Evolutionary conservation across 2,888 invertebrate species (phyloP).

Genomic region (Pomacea canaliculata): DNA sequence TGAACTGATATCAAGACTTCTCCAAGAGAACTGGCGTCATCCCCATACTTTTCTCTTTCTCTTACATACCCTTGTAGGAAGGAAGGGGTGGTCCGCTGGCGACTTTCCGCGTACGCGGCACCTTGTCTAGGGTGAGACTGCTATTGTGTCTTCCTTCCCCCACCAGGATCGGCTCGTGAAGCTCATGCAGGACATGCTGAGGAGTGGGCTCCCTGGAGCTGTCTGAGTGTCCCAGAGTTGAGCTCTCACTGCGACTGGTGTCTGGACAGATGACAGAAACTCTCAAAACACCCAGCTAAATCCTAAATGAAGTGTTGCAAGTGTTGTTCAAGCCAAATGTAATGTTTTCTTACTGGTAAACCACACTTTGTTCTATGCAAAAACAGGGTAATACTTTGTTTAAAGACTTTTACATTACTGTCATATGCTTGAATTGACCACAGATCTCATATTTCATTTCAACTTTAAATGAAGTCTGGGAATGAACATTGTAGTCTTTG

Average conservation of each 20-base stretch:
- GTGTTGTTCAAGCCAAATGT: no score
- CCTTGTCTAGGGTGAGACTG: constrained; percentile 33
- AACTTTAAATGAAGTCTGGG: no score
- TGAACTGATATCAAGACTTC: no score
- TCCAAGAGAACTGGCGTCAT: no score
- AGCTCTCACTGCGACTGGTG: constrained; percentile 33
- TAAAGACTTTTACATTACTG: no score
- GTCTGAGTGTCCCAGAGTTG: constrained; percentile 23
- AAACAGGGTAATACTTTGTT: no score
- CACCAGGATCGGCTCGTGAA: constrained; percentile 42
- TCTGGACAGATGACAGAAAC: constrained; percentile 1
- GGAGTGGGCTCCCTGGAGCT: constrained; percentile 30
- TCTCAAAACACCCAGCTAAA: not conserved
- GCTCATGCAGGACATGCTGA: constrained; percentile 42
- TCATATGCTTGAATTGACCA: no score
- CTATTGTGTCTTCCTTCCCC: constrained; percentile 34
- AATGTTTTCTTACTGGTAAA: no score
- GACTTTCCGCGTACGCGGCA: constrained; percentile 52
- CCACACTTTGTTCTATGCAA: no score
- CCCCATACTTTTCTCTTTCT: not conserved
- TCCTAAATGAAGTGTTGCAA: not conserved
- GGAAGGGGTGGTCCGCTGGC: constrained; percentile 56
- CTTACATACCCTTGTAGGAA: constrained; percentile 52
- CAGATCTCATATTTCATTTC: no score
- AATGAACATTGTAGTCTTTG: no score